A percentile compares a stretch with the other conserved stretches of the same genome.
Evolutionary conservation across 2,797 vertebrate species (phyloP).

Genomic region (Pseudochaenichthys georgianus): DNA sequence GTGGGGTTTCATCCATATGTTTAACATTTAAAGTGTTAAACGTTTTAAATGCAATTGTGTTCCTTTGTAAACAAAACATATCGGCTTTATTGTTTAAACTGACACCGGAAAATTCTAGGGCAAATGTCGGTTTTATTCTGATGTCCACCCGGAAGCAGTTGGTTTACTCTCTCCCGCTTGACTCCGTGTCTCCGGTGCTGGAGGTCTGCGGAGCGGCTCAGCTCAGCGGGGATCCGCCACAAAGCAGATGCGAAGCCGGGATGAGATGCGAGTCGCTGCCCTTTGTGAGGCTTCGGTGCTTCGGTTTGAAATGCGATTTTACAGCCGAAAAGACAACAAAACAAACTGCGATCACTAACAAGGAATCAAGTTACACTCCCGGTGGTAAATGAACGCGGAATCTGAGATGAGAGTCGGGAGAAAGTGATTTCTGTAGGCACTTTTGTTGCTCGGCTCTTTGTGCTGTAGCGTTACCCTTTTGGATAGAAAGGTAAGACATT

Average conservation of each 20-base stretch:
- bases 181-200: neutral
- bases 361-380: rapidly evolving
- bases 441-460: constrained; percentile 61
- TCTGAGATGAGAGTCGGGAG: neutral
- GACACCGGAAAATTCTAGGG: too few species aligned
- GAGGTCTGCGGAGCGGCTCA: constrained; percentile 19
- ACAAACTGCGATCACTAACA: too few species aligned
- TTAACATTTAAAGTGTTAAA: too few species aligned
- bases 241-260: constrained; percentile 49
- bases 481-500: constrained; percentile 69
- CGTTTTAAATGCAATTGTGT: too few species aligned
- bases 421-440: constrained; percentile 32
- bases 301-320: neutral
- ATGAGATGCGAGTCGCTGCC: constrained; percentile 46
- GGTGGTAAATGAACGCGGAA: neutral
- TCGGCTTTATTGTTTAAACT: too few species aligned
- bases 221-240: constrained; percentile 60
- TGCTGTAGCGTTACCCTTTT: constrained; percentile 42
- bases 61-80: too few species aligned
- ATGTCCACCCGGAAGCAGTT: constrained; percentile 15
- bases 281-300: constrained; percentile 34
- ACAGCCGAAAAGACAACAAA: neutral
- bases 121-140: constrained; percentile 35
- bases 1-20: too few species aligned
- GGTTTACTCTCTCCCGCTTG: rapidly evolving